phyloP scores from a whole-genome alignment of 2,888 invertebrate species.

The Cerastis leucographa region DNA sequence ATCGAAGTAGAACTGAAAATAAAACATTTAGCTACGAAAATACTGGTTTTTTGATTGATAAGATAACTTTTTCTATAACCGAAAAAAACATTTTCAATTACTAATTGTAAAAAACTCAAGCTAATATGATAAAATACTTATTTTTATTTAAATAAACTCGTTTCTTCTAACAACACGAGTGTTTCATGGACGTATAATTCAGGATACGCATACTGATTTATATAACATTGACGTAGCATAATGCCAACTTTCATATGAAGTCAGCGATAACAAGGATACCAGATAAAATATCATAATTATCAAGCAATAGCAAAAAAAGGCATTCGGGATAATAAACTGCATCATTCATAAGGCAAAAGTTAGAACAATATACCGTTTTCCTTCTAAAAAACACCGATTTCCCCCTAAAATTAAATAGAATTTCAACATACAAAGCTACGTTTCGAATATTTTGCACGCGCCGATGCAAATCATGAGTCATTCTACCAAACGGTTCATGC shows the following conservation, averaged over 20 bases:
- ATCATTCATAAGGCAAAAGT: slow-evolving; percentile 28
- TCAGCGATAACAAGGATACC: slow-evolving; percentile 9
- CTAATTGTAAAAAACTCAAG: neutral
- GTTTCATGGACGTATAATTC: slow-evolving; percentile 22
- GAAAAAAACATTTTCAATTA: neutral
- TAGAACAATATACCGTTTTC: slow-evolving; percentile 26
- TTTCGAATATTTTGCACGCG: slow-evolving; percentile 56
- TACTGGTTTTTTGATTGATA: neutral
- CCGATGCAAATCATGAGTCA: slow-evolving; percentile 76
- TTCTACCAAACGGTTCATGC: slow-evolving; percentile 71
- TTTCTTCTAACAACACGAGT: neutral
- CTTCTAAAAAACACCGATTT: slow-evolving; percentile 28
- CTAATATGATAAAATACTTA: neutral
- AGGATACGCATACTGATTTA: slow-evolving; percentile 35
- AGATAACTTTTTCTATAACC: neutral
- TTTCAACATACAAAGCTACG: slow-evolving; percentile 46
- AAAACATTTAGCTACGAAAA: neutral
- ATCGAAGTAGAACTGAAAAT: neutral
- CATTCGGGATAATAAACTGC: slow-evolving; percentile 6
- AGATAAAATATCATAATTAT: slow-evolving; percentile 1
- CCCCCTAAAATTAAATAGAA: slow-evolving; percentile 19
- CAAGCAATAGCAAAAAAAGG: neutral
- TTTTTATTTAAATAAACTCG: slow-evolving; percentile 2
- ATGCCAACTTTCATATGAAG: slow-evolving; percentile 28
- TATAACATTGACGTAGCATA: slow-evolving; percentile 25